phyloP scores from a whole-genome alignment of 2,113 vertebrate species.

The Pampusana beccarii region DNA sequence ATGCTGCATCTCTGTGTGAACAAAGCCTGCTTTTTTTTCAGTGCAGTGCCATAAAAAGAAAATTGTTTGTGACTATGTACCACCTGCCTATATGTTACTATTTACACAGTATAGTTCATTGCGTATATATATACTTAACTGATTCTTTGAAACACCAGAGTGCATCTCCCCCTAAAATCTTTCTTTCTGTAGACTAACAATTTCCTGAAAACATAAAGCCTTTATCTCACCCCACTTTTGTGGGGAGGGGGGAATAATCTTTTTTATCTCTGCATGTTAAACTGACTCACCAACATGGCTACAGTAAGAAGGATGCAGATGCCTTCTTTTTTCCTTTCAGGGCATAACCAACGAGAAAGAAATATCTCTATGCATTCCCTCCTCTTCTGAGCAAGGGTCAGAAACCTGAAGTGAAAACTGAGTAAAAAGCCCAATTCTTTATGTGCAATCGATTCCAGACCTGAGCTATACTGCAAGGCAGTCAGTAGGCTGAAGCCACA shows the following conservation, averaged over 20 bases:
- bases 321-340: not conserved
- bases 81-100: not conserved
- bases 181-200: not conserved
- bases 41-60: not conserved
- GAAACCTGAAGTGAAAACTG: slow-evolving; percentile 2
- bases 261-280: not conserved
- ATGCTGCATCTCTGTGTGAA: not conserved
- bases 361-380: not conserved
- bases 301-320: not conserved
- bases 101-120: not conserved
- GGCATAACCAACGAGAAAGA: not conserved
- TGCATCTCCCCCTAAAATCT: not conserved
- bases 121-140: not conserved
- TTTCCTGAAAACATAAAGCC: not conserved
- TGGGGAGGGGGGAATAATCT: not conserved
- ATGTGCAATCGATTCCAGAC: not conserved
- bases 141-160: not conserved
- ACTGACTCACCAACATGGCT: not conserved
- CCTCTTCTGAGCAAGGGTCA: not conserved
- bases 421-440: slow-evolving; percentile 11
- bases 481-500: not conserved
- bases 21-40: not conserved
- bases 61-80: not conserved
- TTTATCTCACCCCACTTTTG: not conserved
- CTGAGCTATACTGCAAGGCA: not conserved